Evolutionary conservation across 2,797 vertebrate genomes (phyloP), one percentile per base, ranked within the genome.

Genomic region (Tolypeutes matacus): DNA sequence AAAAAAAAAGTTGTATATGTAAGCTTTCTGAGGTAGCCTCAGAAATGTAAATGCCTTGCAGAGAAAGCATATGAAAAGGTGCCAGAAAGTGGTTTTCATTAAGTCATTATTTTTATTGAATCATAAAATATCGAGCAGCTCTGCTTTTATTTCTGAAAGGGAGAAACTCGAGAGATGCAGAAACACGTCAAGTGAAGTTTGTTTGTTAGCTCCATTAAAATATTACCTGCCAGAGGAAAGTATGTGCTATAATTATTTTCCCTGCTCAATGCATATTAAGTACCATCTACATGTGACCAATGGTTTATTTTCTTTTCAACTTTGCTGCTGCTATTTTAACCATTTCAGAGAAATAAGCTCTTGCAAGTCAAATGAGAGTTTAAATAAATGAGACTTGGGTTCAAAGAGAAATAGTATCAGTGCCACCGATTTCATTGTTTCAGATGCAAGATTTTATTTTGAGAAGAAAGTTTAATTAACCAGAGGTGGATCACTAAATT

Each of bases 391-490:
- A 91, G 91, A 86, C 23, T 21, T 7, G 36, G 62, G 25, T 82
- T 86, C 31, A 0, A 13, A 60, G 96, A 93, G 51, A 92, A 84
- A 86, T 92, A 29, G 76, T 67, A 67, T 96, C 95, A 56, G 65
- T 73, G 89, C 82, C 51, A 12, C 89, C 0, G 2, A 75, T 75
- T 88, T 84, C 93, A 87, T 86, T 96, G 92, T 96, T 93, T 93
- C 86, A 86, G 64, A 67, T 12, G 82, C 76, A 86, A 95, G 95
- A 96, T 95, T 80, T 86, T 94, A 93, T 97, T 98, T 97, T 3
- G 27, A 93, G 93, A 93, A 93, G 94, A 95, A 97, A 97, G 72
- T 72, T 86, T 94, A 96, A 89, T 97, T 97, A 97, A 83, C 86
- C 77, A 70, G 94, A 94, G 93, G 64, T 97, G 87, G 56, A 95